Base-by-base conservation (phyloP, 2,888 invertebrate genomes). In the Brenthis daphne region DNA sequence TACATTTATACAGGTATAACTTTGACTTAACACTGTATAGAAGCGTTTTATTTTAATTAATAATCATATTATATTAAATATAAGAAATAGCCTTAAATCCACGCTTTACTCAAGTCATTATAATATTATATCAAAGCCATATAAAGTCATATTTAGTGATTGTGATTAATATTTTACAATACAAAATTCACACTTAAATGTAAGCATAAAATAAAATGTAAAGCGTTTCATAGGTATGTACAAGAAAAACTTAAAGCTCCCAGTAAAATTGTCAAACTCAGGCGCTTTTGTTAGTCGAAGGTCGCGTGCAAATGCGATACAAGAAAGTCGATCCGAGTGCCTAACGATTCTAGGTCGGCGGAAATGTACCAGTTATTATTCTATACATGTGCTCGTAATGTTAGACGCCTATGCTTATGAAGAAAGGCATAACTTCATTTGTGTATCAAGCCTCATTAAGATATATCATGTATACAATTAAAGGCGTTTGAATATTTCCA, bases 301-400 rank as follows among this genome's bases (percentile, higher is more conserved):
- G 63, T 63, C 53, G 53, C 37, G 51, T 54, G 54, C 43, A 63
- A 63, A 63, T 43, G 63, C 37, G 37, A 63, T 63, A 63, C 43
- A 63, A 63, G 54, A 63, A 63, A 63, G 61, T 51, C 43, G 63
- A 63, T 20, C 33, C 63, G 63, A 63, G 54, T 63, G 63, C 63
- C 63, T 63, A 54, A 63, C 53, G 63, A 63, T 63, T 63, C 53
- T 63, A 63, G 63, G 63, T 63, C 63, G 43, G 14, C 37, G 63
- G 53, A 63, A 63, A 63, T 63, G 53, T 63, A 54, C 63, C 54
- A 37, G 63, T 63, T 63, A 63, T 63, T 51, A 63, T 63, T 63
- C 63, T 63, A 63, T 63, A 63, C 60, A 60, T 60, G 50, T 24
- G 53, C 63, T 63, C 37, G 20, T 63, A 53, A 63, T 63, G 43